Conservation (phyloP, 2,888 invertebrate species). For the Mechanitis messenoides region DNA sequence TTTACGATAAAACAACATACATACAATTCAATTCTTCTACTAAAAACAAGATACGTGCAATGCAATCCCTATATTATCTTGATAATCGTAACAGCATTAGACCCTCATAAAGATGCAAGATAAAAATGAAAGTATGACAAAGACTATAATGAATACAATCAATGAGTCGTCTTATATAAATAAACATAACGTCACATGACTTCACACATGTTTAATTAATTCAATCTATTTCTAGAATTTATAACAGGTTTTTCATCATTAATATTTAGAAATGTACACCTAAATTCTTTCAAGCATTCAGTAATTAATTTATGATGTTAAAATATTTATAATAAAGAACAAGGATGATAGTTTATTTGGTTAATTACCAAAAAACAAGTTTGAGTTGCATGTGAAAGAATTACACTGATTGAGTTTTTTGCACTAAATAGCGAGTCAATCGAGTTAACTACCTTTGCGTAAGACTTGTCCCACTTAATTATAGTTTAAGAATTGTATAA, state of each 20-base stretch:
- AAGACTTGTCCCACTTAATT: constrained; percentile 8
- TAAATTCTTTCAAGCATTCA: no score
- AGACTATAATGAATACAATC: background rate
- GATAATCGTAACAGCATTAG: background rate
- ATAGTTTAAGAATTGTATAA: no score
- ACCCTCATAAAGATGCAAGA: background rate
- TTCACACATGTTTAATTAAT: background rate
- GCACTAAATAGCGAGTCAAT: constrained; percentile 17
- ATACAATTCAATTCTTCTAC: no score
- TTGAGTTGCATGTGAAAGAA: constrained; percentile 13
- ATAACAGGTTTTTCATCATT: no score
- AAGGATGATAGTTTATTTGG: background rate
- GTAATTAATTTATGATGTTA: no score
- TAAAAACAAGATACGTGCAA: background rate
- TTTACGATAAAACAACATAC: background rate
- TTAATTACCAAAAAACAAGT: constrained; percentile 5
- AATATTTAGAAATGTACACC: no score
- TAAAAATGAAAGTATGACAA: background rate
- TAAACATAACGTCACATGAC: background rate
- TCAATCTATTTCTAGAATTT: constrained; percentile 2
- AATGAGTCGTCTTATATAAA: background rate
- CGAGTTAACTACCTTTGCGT: constrained; percentile 6
- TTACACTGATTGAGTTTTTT: constrained; percentile 17
- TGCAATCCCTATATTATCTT: background rate
- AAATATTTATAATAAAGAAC: no score